A percentile compares a stretch with the other conserved stretches of the same genome.
These are phyloP conservation scores for Drosophila testacea DNA, from an alignment of 2,888 invertebrate species.

Conservation along the genomic window DNA sequence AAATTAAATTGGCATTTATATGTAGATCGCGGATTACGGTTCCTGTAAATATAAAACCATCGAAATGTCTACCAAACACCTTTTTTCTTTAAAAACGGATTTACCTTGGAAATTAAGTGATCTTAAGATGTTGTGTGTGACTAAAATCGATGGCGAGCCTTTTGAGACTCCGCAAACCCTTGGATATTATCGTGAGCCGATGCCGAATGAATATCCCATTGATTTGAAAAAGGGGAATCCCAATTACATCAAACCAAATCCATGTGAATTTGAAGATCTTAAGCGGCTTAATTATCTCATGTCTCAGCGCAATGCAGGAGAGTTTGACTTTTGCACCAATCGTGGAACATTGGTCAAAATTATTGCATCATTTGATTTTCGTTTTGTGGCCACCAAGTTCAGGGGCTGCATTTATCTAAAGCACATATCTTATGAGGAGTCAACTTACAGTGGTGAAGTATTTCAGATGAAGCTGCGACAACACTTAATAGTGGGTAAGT, in stretches of 20 bases:
- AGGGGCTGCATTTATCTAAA: not conserved
- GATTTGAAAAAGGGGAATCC: not conserved
- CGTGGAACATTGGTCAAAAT: not conserved
- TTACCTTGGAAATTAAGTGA: not conserved
- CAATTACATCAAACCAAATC: too few species aligned
- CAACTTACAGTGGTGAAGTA: not conserved
- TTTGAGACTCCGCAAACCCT: not conserved
- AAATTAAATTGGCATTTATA: not conserved
- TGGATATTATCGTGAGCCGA: not conserved
- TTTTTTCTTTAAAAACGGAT: not conserved
- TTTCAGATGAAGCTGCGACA: not conserved
- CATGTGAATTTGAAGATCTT: not conserved
- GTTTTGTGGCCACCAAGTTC: not conserved
- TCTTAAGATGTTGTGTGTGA: not conserved
- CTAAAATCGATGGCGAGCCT: not conserved
- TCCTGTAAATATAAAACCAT: not conserved
- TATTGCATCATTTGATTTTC: not conserved
- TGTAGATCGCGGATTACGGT: not conserved
- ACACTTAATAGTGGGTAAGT: not conserved
- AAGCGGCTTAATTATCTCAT: not conserved
- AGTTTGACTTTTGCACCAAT: constrained; percentile 9
- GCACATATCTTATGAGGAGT: not conserved
- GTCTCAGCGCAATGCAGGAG: not conserved
- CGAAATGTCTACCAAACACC: not conserved
- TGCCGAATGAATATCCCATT: constrained; percentile 1